Conservation (phyloP, 2,888 invertebrate genomes). For the Anagyrus pseudococci region DNA sequence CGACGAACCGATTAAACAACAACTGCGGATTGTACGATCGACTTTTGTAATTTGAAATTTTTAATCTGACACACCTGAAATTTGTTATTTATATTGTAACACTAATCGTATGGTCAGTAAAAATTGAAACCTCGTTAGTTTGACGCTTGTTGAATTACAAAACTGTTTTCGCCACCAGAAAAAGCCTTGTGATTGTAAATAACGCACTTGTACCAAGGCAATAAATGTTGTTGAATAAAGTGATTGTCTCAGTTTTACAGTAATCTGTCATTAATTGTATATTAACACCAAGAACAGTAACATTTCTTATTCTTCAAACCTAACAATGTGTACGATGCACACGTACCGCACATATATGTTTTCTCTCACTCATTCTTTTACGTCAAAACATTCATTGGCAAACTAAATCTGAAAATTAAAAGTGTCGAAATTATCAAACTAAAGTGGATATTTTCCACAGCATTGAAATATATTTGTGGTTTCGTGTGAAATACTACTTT, state of each 20-base stretch:
- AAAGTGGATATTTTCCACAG: no score
- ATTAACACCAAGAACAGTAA: neutral
- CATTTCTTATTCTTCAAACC: conserved; percentile 2
- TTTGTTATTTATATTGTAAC: no score
- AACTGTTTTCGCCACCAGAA: neutral
- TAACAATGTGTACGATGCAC: conserved; percentile 3
- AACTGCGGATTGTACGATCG: no score
- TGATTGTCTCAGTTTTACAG: conserved; percentile 19
- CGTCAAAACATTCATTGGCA: neutral
- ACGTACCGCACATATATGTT: neutral
- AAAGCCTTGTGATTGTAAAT: conserved; percentile 26
- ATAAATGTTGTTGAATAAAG: conserved; percentile 28
- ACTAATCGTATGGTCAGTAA: no score
- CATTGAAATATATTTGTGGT: no score
- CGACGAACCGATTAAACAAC: no score
- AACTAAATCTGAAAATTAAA: no score
- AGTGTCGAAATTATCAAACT: no score
- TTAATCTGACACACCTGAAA: no score
- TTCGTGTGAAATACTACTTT: neutral
- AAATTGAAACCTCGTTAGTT: no score
- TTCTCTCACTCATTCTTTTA: conserved; percentile 3
- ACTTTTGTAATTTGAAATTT: no score
- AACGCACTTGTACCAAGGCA: conserved; percentile 24
- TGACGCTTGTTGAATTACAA: conserved; percentile 1
- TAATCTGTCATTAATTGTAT: conserved; percentile 1